phyloP scores from a whole-genome alignment of 2,113 vertebrate genomes.

The cattle (Bos taurus) region DNA sequence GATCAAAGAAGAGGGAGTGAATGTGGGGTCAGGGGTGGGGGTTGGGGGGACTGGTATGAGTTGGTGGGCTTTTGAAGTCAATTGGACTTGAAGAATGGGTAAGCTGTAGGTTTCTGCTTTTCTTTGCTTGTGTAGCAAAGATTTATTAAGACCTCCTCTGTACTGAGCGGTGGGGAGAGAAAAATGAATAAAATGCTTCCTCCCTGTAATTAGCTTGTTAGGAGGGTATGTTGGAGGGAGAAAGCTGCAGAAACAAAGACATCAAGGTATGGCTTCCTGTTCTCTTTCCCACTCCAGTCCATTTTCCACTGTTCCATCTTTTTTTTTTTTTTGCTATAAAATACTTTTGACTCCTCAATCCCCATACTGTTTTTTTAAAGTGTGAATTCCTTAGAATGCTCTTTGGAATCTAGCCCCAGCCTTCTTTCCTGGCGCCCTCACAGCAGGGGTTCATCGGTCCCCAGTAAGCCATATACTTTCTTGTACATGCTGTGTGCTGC shows the following conservation, averaged over 20 bases:
- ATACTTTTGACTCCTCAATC: neutral
- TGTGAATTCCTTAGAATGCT: neutral
- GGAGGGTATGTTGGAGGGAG: neutral
- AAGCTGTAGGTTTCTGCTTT: neutral
- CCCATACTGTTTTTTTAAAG: neutral
- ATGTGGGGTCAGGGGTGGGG: neutral
- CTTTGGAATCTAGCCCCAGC: neutral
- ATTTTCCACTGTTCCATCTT: neutral
- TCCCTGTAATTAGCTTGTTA: neutral
- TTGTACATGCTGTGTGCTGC: fast-evolving
- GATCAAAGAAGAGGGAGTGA: neutral
- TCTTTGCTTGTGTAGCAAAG: neutral
- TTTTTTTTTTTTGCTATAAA: neutral
- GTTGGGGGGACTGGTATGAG: neutral
- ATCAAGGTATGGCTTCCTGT: neutral
- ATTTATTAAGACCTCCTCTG: neutral
- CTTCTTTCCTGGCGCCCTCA: neutral
- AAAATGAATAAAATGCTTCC: neutral
- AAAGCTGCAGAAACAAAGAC: neutral
- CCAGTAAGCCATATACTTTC: neutral
- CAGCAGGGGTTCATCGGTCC: neutral
- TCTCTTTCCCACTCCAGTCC: neutral
- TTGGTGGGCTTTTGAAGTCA: neutral
- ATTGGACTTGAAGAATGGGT: neutral
- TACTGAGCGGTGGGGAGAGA: neutral